phyloP scores from a whole-genome alignment of 2,888 invertebrate genomes.

The Parapristionchus giblindavisi region DNA sequence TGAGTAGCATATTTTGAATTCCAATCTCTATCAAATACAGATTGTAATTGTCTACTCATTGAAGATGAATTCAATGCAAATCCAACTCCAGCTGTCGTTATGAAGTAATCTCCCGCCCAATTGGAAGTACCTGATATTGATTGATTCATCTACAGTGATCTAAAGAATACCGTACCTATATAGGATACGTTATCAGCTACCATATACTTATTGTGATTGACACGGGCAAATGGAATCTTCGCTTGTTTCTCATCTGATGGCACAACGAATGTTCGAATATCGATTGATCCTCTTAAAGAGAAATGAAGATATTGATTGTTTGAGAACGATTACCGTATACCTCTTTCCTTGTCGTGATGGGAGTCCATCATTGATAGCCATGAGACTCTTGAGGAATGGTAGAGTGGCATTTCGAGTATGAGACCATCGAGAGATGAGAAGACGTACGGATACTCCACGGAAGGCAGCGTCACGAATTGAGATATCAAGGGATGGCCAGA shows the following conservation, averaged over 20 bases:
- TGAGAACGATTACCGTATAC: too few species aligned
- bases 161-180: slow-evolving; percentile 77
- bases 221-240: slow-evolving; percentile 86
- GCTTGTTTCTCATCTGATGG: slow-evolving; percentile 78
- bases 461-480: slow-evolving; percentile 84
- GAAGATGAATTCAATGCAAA: slow-evolving; percentile 73
- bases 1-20: slow-evolving; percentile 50
- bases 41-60: slow-evolving; percentile 48
- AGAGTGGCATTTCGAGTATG: slow-evolving; percentile 42
- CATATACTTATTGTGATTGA: slow-evolving; percentile 98
- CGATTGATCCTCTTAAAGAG: slow-evolving; percentile 3
- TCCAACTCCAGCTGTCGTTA: slow-evolving; percentile 85
- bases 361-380: slow-evolving; percentile 45
- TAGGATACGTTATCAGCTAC: slow-evolving; percentile 91
- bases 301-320: background rate
- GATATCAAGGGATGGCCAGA: slow-evolving; percentile 90
- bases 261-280: slow-evolving; percentile 80
- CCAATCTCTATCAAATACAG: slow-evolving; percentile 63
- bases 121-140: slow-evolving; percentile 82
- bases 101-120: slow-evolving; percentile 96
- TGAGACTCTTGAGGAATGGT: slow-evolving; percentile 47
- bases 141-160: background rate
- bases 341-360: slow-evolving; percentile 32
- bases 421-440: slow-evolving; percentile 79
- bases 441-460: slow-evolving; percentile 78